phyloP scores from a whole-genome alignment of 2,888 invertebrate genomes.

The Chromoteleia sp. region DNA sequence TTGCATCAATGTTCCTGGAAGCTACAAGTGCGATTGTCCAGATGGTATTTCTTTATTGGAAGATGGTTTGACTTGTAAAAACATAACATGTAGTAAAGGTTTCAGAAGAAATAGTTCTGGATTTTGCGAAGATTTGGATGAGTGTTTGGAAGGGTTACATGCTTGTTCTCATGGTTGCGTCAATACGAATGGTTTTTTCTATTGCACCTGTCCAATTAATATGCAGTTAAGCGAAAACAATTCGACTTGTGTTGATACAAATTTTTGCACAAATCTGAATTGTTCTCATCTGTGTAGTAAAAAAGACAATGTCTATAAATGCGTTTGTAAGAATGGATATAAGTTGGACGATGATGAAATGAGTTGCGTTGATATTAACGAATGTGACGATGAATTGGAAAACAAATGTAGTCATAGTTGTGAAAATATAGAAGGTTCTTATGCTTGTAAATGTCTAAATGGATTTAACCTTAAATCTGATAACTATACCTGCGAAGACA shows the following conservation, averaged over 20 bases:
- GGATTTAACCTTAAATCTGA: constrained; percentile 82
- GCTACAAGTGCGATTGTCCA: constrained; percentile 82
- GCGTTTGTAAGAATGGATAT: constrained; percentile 85
- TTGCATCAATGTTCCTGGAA: constrained; percentile 79
- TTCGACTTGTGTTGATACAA: constrained; percentile 71
- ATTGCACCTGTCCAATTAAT: constrained; percentile 87
- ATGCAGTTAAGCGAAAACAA: constrained; percentile 84
- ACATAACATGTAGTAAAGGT: constrained; percentile 77
- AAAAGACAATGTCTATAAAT: constrained; percentile 80
- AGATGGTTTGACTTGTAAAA: constrained; percentile 83
- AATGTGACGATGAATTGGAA: constrained; percentile 75
- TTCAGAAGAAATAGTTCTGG: constrained; percentile 75
- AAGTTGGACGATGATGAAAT: constrained; percentile 82
- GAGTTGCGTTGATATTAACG: constrained; percentile 82
- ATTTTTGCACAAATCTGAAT: constrained; percentile 73
- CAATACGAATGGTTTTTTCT: constrained; percentile 86
- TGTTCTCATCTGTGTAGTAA: constrained; percentile 81
- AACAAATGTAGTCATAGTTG: constrained; percentile 80
- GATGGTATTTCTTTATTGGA: constrained; percentile 75
- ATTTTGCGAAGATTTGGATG: constrained; percentile 82
- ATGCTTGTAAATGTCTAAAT: constrained; percentile 83
- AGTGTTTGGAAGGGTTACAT: constrained; percentile 79
- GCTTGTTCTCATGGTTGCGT: constrained; percentile 87
- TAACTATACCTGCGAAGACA: constrained; percentile 80
- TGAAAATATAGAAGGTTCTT: constrained; percentile 80